A percentile compares a stretch with the other conserved stretches of the same genome.
phyloP scores from a whole-genome alignment of 2,797 vertebrate genomes.

The Trachops cirrhosus region DNA sequence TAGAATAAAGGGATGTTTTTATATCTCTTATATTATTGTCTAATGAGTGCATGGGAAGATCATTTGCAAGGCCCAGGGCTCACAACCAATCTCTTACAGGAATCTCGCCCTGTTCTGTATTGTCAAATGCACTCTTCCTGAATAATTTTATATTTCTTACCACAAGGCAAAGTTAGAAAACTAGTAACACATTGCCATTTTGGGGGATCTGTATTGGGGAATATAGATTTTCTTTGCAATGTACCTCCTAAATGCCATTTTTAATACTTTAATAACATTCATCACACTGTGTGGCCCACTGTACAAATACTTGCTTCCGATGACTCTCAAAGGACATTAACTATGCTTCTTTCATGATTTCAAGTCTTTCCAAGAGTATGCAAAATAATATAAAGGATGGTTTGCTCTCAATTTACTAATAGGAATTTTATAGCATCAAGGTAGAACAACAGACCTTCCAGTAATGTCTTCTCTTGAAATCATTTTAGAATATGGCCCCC shows the following conservation, averaged over 20 bases:
- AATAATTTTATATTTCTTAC: not conserved
- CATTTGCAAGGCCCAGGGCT: not conserved
- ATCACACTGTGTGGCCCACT: rapidly evolving
- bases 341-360: not conserved
- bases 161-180: not conserved
- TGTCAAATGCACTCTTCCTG: not conserved
- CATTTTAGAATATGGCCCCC: not conserved
- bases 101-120: not conserved
- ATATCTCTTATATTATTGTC: not conserved
- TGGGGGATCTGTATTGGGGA: not conserved
- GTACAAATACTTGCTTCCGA: not conserved
- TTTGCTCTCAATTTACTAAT: not conserved
- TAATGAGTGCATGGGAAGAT: not conserved
- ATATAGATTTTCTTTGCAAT: not conserved
- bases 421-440: not conserved
- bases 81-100: not conserved
- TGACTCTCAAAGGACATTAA: not conserved
- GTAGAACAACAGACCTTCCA: not conserved
- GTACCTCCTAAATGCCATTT: not conserved
- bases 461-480: not conserved
- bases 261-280: not conserved
- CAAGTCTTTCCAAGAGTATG: not conserved
- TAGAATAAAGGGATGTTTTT: not conserved
- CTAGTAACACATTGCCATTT: not conserved
- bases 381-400: not conserved